Conservation (phyloP, 2,797 vertebrate species). For the Malurus leucopterus region DNA sequence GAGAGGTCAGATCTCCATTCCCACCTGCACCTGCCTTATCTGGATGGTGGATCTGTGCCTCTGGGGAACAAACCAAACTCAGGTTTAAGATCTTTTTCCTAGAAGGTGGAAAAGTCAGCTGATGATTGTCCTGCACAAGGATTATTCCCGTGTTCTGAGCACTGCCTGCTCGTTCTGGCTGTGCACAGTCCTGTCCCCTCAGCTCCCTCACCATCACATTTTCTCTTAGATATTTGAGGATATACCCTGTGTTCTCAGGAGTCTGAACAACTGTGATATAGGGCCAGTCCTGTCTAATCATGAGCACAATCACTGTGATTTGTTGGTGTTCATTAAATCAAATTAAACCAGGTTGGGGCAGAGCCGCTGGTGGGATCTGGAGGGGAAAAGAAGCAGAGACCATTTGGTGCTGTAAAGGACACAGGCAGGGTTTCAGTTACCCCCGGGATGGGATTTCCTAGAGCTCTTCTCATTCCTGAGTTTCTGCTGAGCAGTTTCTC, state of each 20-base stretch:
- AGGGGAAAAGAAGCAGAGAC: background rate
- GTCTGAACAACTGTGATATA: background rate
- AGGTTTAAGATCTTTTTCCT: background rate
- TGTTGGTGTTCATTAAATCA: background rate
- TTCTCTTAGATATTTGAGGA: background rate
- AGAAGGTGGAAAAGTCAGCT: background rate
- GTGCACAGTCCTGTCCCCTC: rapidly evolving
- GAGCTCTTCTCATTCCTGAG: background rate
- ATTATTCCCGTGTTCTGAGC: background rate
- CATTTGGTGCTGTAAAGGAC: background rate
- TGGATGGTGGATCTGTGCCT: background rate
- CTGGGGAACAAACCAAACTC: background rate
- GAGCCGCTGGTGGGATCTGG: background rate
- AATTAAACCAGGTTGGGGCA: background rate
- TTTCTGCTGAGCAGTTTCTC: background rate
- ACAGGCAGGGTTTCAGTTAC: rapidly evolving
- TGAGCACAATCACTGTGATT: background rate
- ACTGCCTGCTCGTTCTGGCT: rapidly evolving
- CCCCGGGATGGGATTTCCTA: background rate
- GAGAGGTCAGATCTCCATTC: background rate
- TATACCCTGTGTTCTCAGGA: background rate
- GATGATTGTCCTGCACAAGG: background rate
- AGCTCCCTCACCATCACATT: rapidly evolving
- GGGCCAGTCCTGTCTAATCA: background rate
- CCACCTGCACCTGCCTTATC: background rate